Conservation (phyloP, 2,888 invertebrate species). For the Hybos culiciformis region DNA sequence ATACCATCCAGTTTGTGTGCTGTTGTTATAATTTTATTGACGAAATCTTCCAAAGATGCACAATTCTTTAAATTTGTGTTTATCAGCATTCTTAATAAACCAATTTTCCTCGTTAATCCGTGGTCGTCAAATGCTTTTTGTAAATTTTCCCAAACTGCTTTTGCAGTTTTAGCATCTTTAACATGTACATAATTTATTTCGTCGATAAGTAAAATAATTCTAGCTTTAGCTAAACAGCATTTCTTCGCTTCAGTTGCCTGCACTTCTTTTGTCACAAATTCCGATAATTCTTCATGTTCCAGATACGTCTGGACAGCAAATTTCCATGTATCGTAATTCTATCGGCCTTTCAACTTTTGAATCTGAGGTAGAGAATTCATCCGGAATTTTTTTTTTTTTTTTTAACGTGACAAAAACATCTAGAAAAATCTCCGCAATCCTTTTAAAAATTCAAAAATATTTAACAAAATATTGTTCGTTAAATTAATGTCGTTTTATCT, state of each 20-base stretch:
- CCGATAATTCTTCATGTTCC: constrained; percentile 8
- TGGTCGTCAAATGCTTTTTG: constrained; percentile 20
- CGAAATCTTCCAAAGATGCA: constrained; percentile 20
- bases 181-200: constrained; percentile 20
- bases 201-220: no score
- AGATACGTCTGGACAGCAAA: constrained; percentile 9
- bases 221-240: no score
- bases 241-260: constrained; percentile 8
- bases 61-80: constrained; percentile 13
- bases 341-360: constrained; percentile 6
- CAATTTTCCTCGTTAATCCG: constrained; percentile 21
- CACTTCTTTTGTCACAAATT: constrained; percentile 1
- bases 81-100: constrained; percentile 17
- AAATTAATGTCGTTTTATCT: no score
- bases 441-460: no score
- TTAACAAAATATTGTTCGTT: no score
- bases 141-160: no score
- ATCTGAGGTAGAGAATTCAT: constrained; percentile 1
- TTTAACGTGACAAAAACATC: no score
- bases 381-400: no score
- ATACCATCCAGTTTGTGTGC: constrained; percentile 20
- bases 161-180: constrained; percentile 16
- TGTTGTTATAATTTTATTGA: constrained; percentile 19
- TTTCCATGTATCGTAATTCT: constrained; percentile 11
- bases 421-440: no score